phyloP scores from a whole-genome alignment of 92 coral and sea anemone genomes.

The Ricordea florida region DNA sequence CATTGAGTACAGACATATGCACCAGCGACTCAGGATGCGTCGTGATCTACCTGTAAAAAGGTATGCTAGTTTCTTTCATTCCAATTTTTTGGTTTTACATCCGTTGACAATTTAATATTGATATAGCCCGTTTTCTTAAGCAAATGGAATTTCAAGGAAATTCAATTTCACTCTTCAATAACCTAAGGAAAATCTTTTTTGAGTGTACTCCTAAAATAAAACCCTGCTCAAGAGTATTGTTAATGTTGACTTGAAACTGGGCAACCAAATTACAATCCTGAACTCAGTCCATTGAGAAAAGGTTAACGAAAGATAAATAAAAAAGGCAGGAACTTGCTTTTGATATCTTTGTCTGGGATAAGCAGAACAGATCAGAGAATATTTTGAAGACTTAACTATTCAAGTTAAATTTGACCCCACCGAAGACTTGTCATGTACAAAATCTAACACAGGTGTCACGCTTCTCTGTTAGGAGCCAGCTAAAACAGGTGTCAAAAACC shows the following conservation, averaged over 20 bases:
- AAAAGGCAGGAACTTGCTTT: not conserved
- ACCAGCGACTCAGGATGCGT: slow-evolving; percentile 42
- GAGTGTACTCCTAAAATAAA: too few species aligned
- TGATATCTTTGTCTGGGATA: not conserved
- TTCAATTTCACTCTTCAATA: too few species aligned
- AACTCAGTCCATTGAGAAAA: too few species aligned
- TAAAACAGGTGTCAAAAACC: not conserved
- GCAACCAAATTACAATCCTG: too few species aligned
- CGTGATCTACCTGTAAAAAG: slow-evolving; percentile 50
- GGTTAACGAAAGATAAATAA: too few species aligned
- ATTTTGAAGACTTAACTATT: not conserved
- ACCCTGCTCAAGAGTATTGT: too few species aligned
- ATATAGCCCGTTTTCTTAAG: too few species aligned
- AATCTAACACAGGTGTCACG: not conserved
- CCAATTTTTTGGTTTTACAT: not conserved
- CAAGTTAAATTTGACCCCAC: not conserved
- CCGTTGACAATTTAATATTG: not conserved
- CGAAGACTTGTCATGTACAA: not conserved
- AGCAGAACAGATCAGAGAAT: not conserved
- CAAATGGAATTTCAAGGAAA: too few species aligned
- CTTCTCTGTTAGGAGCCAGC: not conserved
- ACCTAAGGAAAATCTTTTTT: too few species aligned
- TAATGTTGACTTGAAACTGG: too few species aligned
- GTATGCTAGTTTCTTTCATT: not conserved
- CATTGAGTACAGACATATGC: slow-evolving; percentile 49